phyloP scores from a whole-genome alignment of 2,113 vertebrate species.

The Chionis minor region DNA sequence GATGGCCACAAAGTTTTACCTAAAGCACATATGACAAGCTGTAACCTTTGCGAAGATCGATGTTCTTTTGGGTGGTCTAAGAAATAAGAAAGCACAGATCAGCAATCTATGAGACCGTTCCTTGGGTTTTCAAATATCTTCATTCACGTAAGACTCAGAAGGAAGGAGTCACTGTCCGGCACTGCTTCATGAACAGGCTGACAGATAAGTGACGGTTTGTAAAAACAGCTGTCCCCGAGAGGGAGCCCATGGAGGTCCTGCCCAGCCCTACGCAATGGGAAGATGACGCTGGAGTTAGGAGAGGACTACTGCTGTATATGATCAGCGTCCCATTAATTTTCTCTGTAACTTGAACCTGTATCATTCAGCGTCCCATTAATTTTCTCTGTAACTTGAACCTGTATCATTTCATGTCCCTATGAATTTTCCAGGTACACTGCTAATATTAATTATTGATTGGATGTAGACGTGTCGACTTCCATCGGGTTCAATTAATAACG shows the following conservation, averaged over 20 bases:
- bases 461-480: not conserved
- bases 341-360: not conserved
- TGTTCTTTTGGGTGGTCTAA: not conserved
- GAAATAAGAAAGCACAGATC: not conserved
- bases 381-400: not conserved
- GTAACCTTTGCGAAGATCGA: not conserved
- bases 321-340: not conserved
- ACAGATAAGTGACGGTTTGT: not conserved
- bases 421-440: not conserved
- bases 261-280: not conserved
- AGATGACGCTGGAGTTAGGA: not conserved
- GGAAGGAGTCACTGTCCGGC: not conserved
- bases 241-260: not conserved
- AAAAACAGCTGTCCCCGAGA: not conserved
- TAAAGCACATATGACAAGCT: not conserved
- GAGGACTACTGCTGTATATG: not conserved
- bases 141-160: not conserved
- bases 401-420: not conserved
- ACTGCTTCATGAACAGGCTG: not conserved
- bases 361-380: not conserved
- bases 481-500: not conserved
- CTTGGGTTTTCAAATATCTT: not conserved
- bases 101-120: not conserved
- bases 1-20: not conserved
- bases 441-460: conserved; percentile 7